These are phyloP conservation scores for Synodontis membranacea DNA, from an alignment of 2,113 vertebrate species.

Conservation along the genomic window DNA sequence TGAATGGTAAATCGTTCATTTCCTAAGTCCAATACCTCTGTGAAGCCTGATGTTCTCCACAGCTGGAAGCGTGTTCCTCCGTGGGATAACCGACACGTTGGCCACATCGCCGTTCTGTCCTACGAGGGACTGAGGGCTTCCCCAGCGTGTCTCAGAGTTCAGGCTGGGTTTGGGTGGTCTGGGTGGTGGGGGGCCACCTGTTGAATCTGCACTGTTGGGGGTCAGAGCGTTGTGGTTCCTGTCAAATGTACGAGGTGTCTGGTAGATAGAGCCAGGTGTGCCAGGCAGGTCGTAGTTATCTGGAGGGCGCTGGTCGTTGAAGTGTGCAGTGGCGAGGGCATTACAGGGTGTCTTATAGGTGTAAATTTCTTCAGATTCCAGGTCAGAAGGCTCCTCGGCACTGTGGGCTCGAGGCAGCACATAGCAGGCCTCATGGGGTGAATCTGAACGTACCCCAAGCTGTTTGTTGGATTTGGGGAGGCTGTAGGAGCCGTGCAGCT, in stretches of 20 bases:
- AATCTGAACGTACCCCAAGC: slow-evolving; percentile 51
- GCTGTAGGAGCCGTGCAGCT: slow-evolving; percentile 91
- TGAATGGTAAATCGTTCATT: neutral
- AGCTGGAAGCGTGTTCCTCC: slow-evolving; percentile 92
- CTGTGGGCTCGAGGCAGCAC: slow-evolving; percentile 85
- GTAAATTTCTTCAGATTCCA: slow-evolving; percentile 87
- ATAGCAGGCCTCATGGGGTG: slow-evolving; percentile 79
- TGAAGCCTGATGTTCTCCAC: slow-evolving; percentile 93
- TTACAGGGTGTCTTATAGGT: slow-evolving; percentile 93
- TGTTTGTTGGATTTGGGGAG: slow-evolving; percentile 88
- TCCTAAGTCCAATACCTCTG: slow-evolving; percentile 76
- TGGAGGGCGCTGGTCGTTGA: slow-evolving; percentile 63
- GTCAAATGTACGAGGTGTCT: slow-evolving; percentile 93
- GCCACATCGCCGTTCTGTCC: slow-evolving; percentile 77
- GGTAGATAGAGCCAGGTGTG: slow-evolving; percentile 86
- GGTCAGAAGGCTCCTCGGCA: slow-evolving; percentile 78
- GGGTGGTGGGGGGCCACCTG: slow-evolving; percentile 75
- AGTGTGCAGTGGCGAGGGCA: slow-evolving; percentile 80
- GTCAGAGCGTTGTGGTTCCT: slow-evolving; percentile 93
- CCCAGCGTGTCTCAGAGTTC: slow-evolving; percentile 80
- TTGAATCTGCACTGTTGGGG: slow-evolving; percentile 75
- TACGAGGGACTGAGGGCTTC: slow-evolving; percentile 78
- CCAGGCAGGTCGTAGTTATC: slow-evolving; percentile 88
- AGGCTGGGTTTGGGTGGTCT: slow-evolving; percentile 90
- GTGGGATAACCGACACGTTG: slow-evolving; percentile 82